Base-by-base conservation (phyloP, 1,140 invertebrate species). In the Leptinotarsa undecemlineata region DNA sequence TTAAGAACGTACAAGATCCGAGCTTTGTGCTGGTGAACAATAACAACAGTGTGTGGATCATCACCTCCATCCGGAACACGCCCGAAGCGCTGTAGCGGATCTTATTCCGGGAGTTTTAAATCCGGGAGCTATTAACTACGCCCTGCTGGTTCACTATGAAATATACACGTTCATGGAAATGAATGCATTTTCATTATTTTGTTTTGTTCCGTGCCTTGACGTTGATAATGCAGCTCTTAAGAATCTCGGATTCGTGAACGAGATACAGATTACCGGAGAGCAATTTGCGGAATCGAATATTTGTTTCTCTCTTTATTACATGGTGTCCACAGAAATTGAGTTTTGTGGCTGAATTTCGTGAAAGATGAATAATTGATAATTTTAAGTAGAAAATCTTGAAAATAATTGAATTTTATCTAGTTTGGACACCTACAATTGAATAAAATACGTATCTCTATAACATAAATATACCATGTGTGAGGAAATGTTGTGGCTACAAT, bases 141-240 rank as follows among this genome's bases (percentile, higher is more conserved):
- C 74, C 48, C 21, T 69, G 61, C 61, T 76, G 74, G 21, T 68
- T 72, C 74, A 76, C 62, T 73, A 76, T 71, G 70, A 71, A 75
- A 75, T 75, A 71, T 75, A 75, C 74, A 71, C 62, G 74, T 75
- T 72, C 74, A 70, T 23, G 71, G 77, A 79, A 80, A 80, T 80
- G 79, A 80, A 80, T 80, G 77, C 79, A 80, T 80, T 81, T 81
- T 78, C 78, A 79, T 81, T 79, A 78, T 78, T 81, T 79, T 48
- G 74, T 76, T 76, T 78, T 78, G 71, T 73, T 78, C 70, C 19
- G 33, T 14, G 72, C 23, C 71, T 64, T 47, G 17, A 51, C 71
- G 62, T 72, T 72, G 62, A 72, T 72, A 72, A 72, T 72, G 47
- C 71, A 72, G 62, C 71, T 64, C 71, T 72, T 63, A 72, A 72